A percentile compares a stretch with the other conserved stretches of the same genome.
These are phyloP conservation scores for Tetrax tetrax DNA, from an alignment of 2,113 vertebrate species.

Conservation along the genomic window DNA sequence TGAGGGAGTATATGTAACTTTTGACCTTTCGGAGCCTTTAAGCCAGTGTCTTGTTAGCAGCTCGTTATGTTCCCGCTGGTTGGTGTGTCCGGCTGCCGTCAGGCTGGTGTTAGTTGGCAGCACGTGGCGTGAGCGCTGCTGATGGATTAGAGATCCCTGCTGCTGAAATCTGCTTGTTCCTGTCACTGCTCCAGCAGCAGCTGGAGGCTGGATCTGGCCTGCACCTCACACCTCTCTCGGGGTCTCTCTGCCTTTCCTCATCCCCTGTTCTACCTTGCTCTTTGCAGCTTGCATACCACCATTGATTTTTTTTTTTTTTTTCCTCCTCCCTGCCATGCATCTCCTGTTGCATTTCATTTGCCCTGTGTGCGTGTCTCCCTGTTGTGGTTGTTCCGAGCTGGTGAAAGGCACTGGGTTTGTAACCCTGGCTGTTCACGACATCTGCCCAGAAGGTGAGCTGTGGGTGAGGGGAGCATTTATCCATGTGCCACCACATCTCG, in stretches of 20 bases:
- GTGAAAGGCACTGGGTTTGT: accelerated
- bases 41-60: slow-evolving; percentile 10
- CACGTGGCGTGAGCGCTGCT: slow-evolving; percentile 13
- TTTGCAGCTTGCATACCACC: background rate
- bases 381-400: background rate
- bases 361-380: background rate
- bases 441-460: background rate
- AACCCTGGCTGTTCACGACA: background rate
- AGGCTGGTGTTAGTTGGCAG: slow-evolving; percentile 57
- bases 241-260: background rate
- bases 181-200: slow-evolving; percentile 57
- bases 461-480: background rate
- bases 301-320: background rate
- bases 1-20: background rate
- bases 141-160: slow-evolving; percentile 60
- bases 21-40: slow-evolving; percentile 30
- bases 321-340: background rate
- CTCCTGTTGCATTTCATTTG: background rate
- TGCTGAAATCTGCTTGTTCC: slow-evolving; percentile 70
- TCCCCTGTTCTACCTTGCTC: background rate
- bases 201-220: background rate
- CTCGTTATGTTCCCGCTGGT: background rate
- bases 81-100: background rate
- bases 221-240: background rate
- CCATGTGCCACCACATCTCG: background rate